Base-by-base conservation (phyloP, 2,888 invertebrate genomes). In the Hyppa rectilinea region DNA sequence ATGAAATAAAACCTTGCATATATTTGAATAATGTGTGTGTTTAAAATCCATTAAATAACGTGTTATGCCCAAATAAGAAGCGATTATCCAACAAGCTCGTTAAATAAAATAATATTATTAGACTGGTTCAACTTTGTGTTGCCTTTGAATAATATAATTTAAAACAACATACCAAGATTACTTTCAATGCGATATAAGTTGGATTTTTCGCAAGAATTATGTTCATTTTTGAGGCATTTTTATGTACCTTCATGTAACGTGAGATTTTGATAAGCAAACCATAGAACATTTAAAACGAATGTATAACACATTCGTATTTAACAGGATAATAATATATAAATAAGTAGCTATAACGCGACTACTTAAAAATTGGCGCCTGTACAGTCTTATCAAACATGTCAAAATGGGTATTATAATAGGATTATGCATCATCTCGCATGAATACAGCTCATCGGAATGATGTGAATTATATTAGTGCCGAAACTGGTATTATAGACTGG, bases 1-100 rank as follows among this genome's bases (percentile, higher is more conserved):
- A 85, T 86, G 86, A 90, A 89, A 92, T 84, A 80, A 82, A 82
- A 82, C 72, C 71, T 77, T 74, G 77, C 75, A 85, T 77, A 80
- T 70, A 83, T 86, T 86, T 82, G 66, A 82, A 86, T 86, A 83
- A 78, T 81, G 68, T 77, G 78, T 82, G 58, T 82, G 84, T 87
- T 84, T 81, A 84, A 83, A 83, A 82, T 72, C 78, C 78, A 83
- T 84, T 87, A 85, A 87, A 82, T 84, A 85, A 87, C 87, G 78
- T 84, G 81, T 83, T 83, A 77, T 86, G 78, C 75, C 83, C 82
- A 88, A 87, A 88, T 84, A 87, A 78, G 80, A 73, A 69, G 58
- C 72, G 82, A 83, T 85, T 87, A 84, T 80, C 67, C 66, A 82
- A 79, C 85, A 66, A 81, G 81, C 72, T 85, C 68, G 78, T 87